Conservation (phyloP, 2,113 vertebrate species). For the Glaucidium brasilianum region DNA sequence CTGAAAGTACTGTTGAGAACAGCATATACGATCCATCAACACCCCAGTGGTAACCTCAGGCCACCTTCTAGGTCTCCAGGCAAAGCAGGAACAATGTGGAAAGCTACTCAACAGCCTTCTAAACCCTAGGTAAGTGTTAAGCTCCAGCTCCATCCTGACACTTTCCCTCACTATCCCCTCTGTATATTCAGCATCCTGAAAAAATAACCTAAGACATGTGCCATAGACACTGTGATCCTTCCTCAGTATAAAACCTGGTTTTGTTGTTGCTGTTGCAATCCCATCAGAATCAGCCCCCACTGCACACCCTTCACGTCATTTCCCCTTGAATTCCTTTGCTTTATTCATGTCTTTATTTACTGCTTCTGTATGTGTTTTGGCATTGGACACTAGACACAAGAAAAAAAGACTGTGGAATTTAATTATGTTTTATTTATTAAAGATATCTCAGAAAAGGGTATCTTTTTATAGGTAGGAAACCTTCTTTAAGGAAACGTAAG, state of each 20-base stretch:
- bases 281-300: not conserved
- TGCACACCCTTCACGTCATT: rapidly evolving
- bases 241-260: not conserved
- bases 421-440: not conserved
- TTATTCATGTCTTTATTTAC: not conserved
- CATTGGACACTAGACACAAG: not conserved
- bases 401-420: not conserved
- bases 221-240: not conserved
- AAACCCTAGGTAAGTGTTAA: not conserved
- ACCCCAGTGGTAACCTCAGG: not conserved
- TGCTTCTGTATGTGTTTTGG: not conserved
- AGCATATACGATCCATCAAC: rapidly evolving
- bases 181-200: not conserved
- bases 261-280: not conserved
- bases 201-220: not conserved
- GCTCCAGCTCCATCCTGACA: not conserved
- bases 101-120: not conserved
- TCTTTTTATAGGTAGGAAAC: not conserved
- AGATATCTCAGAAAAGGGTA: not conserved
- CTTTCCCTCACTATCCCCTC: not conserved
- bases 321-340: not conserved
- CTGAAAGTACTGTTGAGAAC: not conserved
- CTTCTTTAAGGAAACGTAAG: not conserved
- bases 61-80: not conserved
- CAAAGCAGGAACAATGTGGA: not conserved